Evolutionary conservation across 1,140 invertebrate genomes (phyloP), one percentile per base, ranked within the genome.

Genomic region (Bombus superbus): DNA sequence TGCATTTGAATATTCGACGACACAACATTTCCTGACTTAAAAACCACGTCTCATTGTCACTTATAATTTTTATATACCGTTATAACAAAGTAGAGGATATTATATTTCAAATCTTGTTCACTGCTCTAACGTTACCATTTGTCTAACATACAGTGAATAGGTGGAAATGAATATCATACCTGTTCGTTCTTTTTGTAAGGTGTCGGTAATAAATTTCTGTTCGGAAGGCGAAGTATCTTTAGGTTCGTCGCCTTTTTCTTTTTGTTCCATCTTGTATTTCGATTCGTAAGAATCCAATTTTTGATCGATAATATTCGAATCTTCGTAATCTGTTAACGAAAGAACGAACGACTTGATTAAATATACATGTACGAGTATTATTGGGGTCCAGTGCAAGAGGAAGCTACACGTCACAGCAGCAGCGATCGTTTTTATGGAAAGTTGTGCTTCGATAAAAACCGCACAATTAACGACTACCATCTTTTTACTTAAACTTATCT

Each of bases 291-390:
- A 86, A 86, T 95, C 94, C 87, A 94, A 85, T 81, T 94, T 95
- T 78, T 94, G 93, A 82, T 84, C 94, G 78, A 93, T 93, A 80
- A 95, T 93, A 84, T 95, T 95, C 3, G 94, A 95, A 87, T 95
- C 94, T 88, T 95, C 93, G 15, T 90, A 87, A 73, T 82, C 94
- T 95, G 44, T 44, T 5, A 88, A 90, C 22, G 66, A 74, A 25
- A 80, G 3, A 11, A 42, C 9, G 32, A 72, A 42, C 78, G 62
- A 40, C 18, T 5, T 8, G 47, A 53, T 53, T 53, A 53, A 44
- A 53, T 53, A 53, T 8, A 53, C 18, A 74, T 0, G 47, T 8
- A 22, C 47, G 47, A 22, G 47, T 8, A 22, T 22, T 3, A 53
- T 22, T 0, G 18, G 22, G 47, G 6, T 53, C 47, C 18, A 22